Evolutionary conservation across 1,140 invertebrate species (phyloP), one percentile per base, ranked within the genome.

Genomic region (Leptopilina clavipes): DNA sequence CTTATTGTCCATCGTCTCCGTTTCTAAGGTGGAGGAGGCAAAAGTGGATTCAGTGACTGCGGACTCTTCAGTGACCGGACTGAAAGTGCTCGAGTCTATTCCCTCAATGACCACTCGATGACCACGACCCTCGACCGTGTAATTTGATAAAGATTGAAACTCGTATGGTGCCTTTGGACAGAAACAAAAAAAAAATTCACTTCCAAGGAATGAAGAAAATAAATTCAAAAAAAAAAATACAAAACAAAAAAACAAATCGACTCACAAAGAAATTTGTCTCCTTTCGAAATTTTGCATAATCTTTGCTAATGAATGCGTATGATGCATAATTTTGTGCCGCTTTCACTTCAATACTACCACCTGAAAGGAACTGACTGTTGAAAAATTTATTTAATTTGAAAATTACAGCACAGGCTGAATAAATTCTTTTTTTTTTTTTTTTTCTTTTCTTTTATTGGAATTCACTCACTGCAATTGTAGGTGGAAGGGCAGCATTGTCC

Each of bases 401-500:
- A 71, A 43, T 71, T 22, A 71, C 10, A 40, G 40, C 12, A 3
- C 17, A 19, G 12, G 12, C 12, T 11, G 8, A 43, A 71, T 9
- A n/a, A n/a, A 40, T 43, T 48, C 12, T 48, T 48, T 31, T 31
- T 31, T 31, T 31, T 31, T 31, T 31, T 31, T 31, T 31, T 1
- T 40, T 40, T 40, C 37, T 40, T 31, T 31, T 31, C 25, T 31
- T 31, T 31, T 31, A 10, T 22, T 22, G 18, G 54, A 7, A 25
- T 25, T 65, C 10, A 93, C 91, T 92, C 91, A 92, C 93, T 93
- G 83, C 95, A 96, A 80, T 95, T 94, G 84, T 97, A 97, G 82
- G 95, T 95, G 52, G 94, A 94, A 19, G 96, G 95, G 86, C 96
- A 97, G 86, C 96, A 97, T 84, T 96, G 93, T 22, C 95, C 95